Evolutionary conservation across 1,140 invertebrate genomes (phyloP).

Genomic region (Philopotamus ludificatus): DNA sequence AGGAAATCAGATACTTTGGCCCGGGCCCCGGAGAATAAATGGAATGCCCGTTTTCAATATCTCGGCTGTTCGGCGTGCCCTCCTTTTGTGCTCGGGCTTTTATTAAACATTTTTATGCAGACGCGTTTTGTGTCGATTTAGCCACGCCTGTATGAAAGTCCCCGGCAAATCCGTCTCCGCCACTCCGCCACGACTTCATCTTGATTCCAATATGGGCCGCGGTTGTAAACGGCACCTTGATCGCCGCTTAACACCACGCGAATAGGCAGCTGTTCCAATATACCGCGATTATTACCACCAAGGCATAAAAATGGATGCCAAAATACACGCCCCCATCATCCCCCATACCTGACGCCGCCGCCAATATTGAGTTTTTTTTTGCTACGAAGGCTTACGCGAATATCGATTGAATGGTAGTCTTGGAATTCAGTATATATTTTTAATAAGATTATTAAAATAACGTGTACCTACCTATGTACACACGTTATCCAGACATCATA

Average conservation of each 20-base stretch:
- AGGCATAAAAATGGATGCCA: not conserved
- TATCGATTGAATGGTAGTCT: too few species aligned
- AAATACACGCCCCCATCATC: not conserved
- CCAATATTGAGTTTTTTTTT: too few species aligned
- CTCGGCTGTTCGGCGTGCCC: slow-evolving; percentile 14
- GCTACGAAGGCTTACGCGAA: too few species aligned
- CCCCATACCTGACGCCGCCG: too few species aligned
- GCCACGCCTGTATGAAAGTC: not conserved
- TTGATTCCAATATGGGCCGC: not conserved
- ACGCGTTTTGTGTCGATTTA: not conserved
- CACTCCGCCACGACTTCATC: not conserved
- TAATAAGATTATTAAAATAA: too few species aligned
- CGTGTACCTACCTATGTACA: too few species aligned
- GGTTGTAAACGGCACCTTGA: not conserved
- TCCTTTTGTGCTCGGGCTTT: slow-evolving; percentile 2
- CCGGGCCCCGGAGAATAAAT: slow-evolving; percentile 35
- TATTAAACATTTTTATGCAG: slow-evolving; percentile 34
- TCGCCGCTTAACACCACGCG: not conserved
- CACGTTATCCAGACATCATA: too few species aligned
- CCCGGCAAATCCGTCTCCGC: not conserved
- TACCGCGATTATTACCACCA: not conserved
- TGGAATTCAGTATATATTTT: too few species aligned
- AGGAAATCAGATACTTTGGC: slow-evolving; percentile 39
- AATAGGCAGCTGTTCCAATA: not conserved
- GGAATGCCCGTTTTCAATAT: slow-evolving; percentile 39